Evolutionary conservation across 2,888 invertebrate species (phyloP).

Genomic region (Euproctis similis): DNA sequence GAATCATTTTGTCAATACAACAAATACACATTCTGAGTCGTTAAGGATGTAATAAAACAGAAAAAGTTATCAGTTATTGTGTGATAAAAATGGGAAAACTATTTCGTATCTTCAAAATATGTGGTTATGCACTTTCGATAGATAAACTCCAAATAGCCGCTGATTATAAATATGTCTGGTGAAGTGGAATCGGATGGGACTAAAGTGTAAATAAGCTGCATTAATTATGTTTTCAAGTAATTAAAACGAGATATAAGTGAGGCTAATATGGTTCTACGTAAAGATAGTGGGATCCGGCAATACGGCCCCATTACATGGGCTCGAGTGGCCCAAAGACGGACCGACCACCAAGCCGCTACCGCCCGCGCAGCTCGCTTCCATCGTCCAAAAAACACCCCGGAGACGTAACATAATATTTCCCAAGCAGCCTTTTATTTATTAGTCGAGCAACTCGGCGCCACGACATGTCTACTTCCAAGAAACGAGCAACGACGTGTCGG

Average conservation of each 20-base stretch:
- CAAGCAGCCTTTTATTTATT: slow-evolving; percentile 73
- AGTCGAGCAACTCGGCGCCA: slow-evolving; percentile 62
- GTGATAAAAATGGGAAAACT: slow-evolving; percentile 8
- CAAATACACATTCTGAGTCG: no score
- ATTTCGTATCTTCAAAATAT: background rate
- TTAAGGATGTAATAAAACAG: background rate
- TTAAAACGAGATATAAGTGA: slow-evolving; percentile 17
- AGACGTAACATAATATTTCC: slow-evolving; percentile 74
- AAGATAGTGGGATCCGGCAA: slow-evolving; percentile 39
- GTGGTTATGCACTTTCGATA: background rate
- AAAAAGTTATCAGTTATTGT: slow-evolving; percentile 6
- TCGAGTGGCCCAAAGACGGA: slow-evolving; percentile 52
- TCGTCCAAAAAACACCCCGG: slow-evolving; percentile 58
- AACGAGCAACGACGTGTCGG: slow-evolving; percentile 58
- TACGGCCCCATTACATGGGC: slow-evolving; percentile 48
- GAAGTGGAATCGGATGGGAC: background rate
- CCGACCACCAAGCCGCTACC: slow-evolving; percentile 44
- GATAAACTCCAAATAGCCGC: slow-evolving; percentile 1
- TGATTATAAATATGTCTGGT: slow-evolving; percentile 4
- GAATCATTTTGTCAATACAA: no score
- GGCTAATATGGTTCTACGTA: slow-evolving; percentile 34
- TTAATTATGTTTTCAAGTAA: slow-evolving; percentile 17
- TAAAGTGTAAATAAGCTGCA: slow-evolving; percentile 6
- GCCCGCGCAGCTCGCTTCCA: slow-evolving; percentile 39
- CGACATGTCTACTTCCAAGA: slow-evolving; percentile 68